A percentile compares a stretch with the other conserved stretches of the same genome.
phyloP scores from a whole-genome alignment of 2,113 vertebrate species.

The Eira barbara region DNA sequence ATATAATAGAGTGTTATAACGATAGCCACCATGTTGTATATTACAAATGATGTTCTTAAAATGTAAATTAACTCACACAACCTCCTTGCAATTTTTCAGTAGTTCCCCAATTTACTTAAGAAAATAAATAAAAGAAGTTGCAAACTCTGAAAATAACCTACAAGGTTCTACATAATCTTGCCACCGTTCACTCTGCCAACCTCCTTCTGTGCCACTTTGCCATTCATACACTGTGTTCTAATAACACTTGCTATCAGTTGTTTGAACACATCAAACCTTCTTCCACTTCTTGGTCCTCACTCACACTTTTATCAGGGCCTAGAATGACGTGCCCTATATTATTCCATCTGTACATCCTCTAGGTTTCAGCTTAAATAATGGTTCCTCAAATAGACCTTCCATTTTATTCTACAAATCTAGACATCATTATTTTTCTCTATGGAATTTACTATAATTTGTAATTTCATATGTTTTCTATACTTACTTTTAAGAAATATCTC shows the following conservation, averaged over 20 bases:
- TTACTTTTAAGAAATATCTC: neutral
- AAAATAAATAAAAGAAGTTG: neutral
- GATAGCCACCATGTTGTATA: neutral
- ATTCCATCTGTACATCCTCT: neutral
- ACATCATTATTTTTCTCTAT: neutral
- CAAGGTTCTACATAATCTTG: neutral
- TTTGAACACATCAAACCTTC: neutral
- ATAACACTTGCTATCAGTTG: neutral
- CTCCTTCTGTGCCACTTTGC: neutral
- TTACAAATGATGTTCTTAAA: neutral
- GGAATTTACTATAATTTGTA: neutral
- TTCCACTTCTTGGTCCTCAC: neutral
- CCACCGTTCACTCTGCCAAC: neutral
- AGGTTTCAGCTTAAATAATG: neutral
- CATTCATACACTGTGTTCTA: neutral
- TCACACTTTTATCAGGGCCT: neutral
- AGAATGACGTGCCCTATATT: neutral
- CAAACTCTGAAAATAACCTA: neutral
- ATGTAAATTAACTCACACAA: neutral
- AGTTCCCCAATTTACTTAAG: neutral
- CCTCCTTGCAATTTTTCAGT: neutral
- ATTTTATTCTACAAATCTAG: neutral
- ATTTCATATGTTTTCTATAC: neutral
- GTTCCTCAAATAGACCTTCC: neutral
- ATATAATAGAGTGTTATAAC: neutral